These are phyloP conservation scores for Acanthiza pusilla DNA, from an alignment of 2,797 vertebrate genomes.

Conservation along the genomic window DNA sequence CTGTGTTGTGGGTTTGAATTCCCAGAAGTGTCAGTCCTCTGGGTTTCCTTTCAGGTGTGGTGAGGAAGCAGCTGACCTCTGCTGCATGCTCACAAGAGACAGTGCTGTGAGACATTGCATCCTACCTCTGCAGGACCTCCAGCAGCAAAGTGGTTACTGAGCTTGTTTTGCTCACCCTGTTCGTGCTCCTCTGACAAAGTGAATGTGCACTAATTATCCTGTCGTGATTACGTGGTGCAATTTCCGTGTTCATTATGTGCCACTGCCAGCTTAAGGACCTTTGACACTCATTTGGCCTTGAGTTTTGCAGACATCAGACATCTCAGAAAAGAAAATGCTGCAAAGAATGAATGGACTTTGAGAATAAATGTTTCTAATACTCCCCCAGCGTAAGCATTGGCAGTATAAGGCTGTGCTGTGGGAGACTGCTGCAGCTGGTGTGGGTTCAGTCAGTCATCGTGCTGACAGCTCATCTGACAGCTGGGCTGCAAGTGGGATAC, in stretches of 20 bases:
- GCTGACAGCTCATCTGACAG: neutral
- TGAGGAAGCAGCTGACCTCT: neutral
- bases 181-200: neutral
- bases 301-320: neutral
- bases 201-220: neutral
- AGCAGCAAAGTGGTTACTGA: neutral
- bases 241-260: neutral
- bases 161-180: neutral
- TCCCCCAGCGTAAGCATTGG: rapidly evolving
- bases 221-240: neutral
- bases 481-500: neutral
- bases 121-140: neutral
- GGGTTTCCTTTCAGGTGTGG: neutral
- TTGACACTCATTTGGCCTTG: neutral
- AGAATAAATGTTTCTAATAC: neutral
- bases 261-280: neutral
- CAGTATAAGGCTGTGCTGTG: neutral
- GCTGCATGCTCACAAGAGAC: neutral
- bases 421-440: neutral
- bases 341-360: neutral
- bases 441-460: neutral
- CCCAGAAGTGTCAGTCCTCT: neutral
- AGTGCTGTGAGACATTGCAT: neutral
- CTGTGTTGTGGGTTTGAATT: neutral
- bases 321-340: neutral